A percentile compares a stretch with the other conserved stretches of the same genome.
These are phyloP conservation scores for Rhinichthys osculus DNA, from an alignment of 2,797 vertebrate species.

Conservation along the genomic window DNA sequence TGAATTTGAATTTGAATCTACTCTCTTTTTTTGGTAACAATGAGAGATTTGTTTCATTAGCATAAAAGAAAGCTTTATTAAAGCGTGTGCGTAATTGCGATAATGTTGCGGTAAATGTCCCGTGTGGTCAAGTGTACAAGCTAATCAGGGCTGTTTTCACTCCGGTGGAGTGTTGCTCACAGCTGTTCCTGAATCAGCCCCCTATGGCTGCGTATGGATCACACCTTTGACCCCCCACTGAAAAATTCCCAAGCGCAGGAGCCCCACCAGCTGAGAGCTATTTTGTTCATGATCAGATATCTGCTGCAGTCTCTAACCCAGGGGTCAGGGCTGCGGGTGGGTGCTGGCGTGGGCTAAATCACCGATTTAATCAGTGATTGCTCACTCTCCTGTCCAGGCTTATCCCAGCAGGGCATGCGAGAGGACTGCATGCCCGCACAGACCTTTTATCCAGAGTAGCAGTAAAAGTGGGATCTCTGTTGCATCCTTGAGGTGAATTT, in stretches of 20 bases:
- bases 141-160: conserved; percentile 46
- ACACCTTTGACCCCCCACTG: conserved; percentile 64
- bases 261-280: conserved; percentile 60
- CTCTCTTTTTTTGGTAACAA: not conserved
- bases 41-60: conserved; percentile 13
- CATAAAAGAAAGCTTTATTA: not conserved
- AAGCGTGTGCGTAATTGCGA: not conserved
- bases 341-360: conserved; percentile 43
- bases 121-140: conserved; percentile 24
- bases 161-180: conserved; percentile 15
- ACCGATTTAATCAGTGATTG: conserved; percentile 65
- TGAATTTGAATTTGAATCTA: not conserved
- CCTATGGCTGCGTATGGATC: conserved; percentile 57
- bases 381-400: conserved; percentile 68
- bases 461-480: conserved; percentile 42
- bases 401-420: conserved; percentile 65
- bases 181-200: conserved; percentile 60
- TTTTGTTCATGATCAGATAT: conserved; percentile 61
- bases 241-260: conserved; percentile 62
- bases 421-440: conserved; percentile 57
- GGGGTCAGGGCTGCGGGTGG: conserved; percentile 65
- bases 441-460: conserved; percentile 63
- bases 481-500: conserved; percentile 71
- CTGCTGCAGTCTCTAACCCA: conserved; percentile 59
- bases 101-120: not conserved